phyloP scores from a whole-genome alignment of 2,888 invertebrate species.

The Chrysolina oricalcia region DNA sequence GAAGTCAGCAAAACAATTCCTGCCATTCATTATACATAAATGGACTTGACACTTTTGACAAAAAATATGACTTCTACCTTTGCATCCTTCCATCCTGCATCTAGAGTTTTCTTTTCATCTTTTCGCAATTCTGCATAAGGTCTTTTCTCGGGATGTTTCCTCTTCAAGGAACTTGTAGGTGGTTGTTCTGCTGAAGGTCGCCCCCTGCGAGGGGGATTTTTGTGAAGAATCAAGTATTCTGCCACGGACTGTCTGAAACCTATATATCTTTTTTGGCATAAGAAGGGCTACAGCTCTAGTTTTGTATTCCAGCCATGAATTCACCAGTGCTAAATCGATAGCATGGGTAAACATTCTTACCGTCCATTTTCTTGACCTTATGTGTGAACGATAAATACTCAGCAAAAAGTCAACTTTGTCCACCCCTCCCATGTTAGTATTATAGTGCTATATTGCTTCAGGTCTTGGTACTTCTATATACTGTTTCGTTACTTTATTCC shows the following conservation, averaged over 20 bases:
- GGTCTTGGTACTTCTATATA: not conserved
- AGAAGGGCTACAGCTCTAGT: not conserved
- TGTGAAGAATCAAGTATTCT: not conserved
- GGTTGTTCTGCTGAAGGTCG: not conserved
- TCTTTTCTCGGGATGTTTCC: not conserved
- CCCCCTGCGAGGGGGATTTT: not conserved
- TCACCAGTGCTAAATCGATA: not conserved
- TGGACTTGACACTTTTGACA: no score
- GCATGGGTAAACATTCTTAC: not conserved
- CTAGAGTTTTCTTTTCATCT: no score
- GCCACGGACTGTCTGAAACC: not conserved
- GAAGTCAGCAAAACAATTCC: no score
- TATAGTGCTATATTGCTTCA: not conserved
- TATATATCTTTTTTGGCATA: not conserved
- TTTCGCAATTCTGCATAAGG: not conserved
- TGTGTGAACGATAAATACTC: not conserved
- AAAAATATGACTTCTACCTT: no score
- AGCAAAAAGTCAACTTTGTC: not conserved
- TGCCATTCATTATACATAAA: no score
- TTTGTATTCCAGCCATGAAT: not conserved
- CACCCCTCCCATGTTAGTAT: no score
- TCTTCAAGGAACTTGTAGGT: not conserved
- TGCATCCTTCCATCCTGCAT: no score
- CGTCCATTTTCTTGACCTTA: not conserved
- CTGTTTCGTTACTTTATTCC: not conserved